These are phyloP conservation scores for Mallotus villosus DNA, from an alignment of 2,797 vertebrate species.

Conservation along the genomic window DNA sequence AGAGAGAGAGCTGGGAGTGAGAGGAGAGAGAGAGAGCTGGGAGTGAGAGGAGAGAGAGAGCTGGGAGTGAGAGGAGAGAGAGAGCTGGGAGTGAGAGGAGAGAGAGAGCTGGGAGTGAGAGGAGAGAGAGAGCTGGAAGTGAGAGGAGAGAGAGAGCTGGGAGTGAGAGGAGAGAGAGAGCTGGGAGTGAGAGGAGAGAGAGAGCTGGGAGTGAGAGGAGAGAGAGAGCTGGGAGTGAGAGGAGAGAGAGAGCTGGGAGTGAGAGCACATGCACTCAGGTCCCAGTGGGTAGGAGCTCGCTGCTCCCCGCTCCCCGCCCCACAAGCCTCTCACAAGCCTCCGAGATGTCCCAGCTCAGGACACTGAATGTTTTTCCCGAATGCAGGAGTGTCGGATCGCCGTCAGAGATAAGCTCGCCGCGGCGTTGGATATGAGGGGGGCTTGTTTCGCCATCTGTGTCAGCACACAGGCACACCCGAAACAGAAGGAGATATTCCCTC, in stretches of 20 bases:
- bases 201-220: not conserved
- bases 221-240: too few relatives aligned
- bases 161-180: not conserved
- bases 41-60: not conserved
- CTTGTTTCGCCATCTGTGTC: conserved; percentile 58
- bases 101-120: too few relatives aligned
- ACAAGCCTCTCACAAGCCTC: not conserved
- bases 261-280: conserved; percentile 14
- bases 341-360: not conserved
- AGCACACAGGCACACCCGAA: conserved; percentile 62
- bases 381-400: conserved; percentile 37
- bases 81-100: not conserved
- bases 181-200: not conserved
- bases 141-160: not conserved
- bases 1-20: too few relatives aligned
- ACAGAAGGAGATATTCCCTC: conserved; percentile 65
- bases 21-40: too few relatives aligned
- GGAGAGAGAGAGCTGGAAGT: too few relatives aligned
- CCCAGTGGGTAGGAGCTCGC: not conserved
- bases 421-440: conserved; percentile 39
- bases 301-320: not conserved
- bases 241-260: conserved; percentile 11
- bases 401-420: conserved; percentile 36
- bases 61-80: not conserved
- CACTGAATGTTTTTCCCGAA: not conserved